phyloP scores from a whole-genome alignment of 2,888 invertebrate species.

The Napeogenes sylphis region DNA sequence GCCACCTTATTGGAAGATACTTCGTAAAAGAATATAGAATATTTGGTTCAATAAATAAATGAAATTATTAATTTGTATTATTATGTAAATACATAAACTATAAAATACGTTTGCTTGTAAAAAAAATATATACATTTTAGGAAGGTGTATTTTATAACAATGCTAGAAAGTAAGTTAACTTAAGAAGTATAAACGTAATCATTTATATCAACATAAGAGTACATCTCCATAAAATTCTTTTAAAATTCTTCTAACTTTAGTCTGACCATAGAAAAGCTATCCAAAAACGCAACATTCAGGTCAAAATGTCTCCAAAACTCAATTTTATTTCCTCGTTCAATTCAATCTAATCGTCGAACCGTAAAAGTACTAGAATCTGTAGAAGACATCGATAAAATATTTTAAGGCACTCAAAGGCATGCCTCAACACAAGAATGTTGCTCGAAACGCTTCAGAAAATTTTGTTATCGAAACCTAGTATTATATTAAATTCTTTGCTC shows the following conservation, averaged over 20 bases:
- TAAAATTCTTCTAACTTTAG: too few species aligned
- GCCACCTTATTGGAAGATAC: slow-evolving; percentile 36
- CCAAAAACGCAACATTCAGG: slow-evolving; percentile 1
- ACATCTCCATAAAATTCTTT: too few species aligned
- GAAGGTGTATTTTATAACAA: too few species aligned
- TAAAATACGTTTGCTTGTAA: too few species aligned
- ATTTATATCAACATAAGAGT: too few species aligned
- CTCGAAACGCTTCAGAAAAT: slow-evolving; percentile 24
- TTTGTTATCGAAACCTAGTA: slow-evolving; percentile 22
- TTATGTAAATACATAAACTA: too few species aligned
- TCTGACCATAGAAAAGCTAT: too few species aligned
- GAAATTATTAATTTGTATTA: background rate
- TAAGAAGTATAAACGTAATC: too few species aligned
- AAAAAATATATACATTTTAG: too few species aligned
- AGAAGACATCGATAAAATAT: slow-evolving; percentile 30
- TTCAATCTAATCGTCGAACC: slow-evolving; percentile 27
- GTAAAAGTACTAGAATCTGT: slow-evolving; percentile 20
- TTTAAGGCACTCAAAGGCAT: slow-evolving; percentile 30
- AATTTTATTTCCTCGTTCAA: slow-evolving; percentile 22
- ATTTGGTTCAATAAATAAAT: slow-evolving; percentile 2
- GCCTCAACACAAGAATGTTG: slow-evolving; percentile 23
- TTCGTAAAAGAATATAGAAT: slow-evolving; percentile 11
- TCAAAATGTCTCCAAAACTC: slow-evolving; percentile 13
- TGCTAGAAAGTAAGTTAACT: too few species aligned
- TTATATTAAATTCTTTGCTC: slow-evolving; percentile 19